These are phyloP conservation scores for Urophycis tenuis DNA, from an alignment of 2,797 vertebrate species.

Conservation along the genomic window DNA sequence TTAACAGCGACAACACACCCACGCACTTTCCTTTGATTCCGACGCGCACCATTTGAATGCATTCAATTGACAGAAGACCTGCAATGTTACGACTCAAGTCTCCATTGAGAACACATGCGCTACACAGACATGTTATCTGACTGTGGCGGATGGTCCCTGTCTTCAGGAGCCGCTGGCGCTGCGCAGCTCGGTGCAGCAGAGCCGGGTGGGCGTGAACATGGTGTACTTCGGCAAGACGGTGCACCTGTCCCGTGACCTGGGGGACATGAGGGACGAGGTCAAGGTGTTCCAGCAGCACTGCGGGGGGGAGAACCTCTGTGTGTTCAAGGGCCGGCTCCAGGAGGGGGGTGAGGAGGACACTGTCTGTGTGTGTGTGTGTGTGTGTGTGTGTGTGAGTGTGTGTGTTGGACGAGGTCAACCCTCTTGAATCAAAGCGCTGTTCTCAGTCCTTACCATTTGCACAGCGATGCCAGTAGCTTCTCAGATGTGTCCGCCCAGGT, in stretches of 20 bases:
- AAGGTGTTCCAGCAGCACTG: conserved; percentile 93
- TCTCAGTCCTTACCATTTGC: background rate
- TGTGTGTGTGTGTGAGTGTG: background rate
- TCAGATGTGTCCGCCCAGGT: too few relatives aligned
- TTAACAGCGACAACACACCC: background rate
- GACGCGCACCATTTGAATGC: background rate
- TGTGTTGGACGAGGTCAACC: background rate
- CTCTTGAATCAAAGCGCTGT: background rate
- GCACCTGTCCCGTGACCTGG: conserved; percentile 70
- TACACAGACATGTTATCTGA: too few relatives aligned
- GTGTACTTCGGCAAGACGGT: conserved; percentile 82
- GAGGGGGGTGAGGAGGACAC: conserved; percentile 78
- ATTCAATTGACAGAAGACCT: background rate
- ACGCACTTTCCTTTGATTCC: background rate
- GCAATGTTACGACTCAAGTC: too few relatives aligned
- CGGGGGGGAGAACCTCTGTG: conserved; percentile 92
- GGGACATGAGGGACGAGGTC: conserved; percentile 79
- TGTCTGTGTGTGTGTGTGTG: background rate
- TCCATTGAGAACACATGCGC: background rate
- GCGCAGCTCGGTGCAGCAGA: conserved; percentile 70
- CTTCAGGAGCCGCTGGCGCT: conserved; percentile 70
- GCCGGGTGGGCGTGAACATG: conserved; percentile 79
- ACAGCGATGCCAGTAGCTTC: background rate
- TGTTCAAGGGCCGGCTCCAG: conserved; percentile 79
- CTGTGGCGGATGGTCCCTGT: background rate